These are phyloP conservation scores for Hafferia zeledoni DNA, from an alignment of 2,797 vertebrate species.

Conservation along the genomic window DNA sequence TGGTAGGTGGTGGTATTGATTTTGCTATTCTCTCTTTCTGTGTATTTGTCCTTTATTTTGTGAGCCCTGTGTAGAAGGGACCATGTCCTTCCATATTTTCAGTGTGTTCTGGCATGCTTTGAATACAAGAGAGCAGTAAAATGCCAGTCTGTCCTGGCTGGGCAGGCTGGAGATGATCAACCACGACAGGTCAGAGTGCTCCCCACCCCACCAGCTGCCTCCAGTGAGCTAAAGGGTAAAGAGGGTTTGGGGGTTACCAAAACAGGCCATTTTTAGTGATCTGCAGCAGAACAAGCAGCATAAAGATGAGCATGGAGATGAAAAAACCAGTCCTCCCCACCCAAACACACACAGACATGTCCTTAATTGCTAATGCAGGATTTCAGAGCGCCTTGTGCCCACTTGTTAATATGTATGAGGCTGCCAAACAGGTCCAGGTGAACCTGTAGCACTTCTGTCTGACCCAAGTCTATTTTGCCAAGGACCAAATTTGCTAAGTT, in stretches of 20 bases:
- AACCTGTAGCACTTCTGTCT: neutral
- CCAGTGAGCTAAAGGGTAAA: neutral
- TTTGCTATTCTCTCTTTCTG: neutral
- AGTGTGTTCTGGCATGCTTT: neutral
- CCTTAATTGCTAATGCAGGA: neutral
- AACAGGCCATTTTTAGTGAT: neutral
- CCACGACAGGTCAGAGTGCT: neutral
- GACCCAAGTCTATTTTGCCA: neutral
- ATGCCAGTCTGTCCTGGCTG: neutral
- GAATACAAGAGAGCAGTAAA: neutral
- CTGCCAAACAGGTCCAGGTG: constrained; percentile 11
- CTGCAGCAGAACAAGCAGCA: neutral
- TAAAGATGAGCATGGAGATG: neutral
- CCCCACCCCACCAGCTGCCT: neutral
- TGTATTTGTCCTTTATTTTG: constrained; percentile 17
- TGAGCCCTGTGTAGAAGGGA: neutral
- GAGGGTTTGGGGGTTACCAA: neutral
- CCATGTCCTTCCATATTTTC: neutral
- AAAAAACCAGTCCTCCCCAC: neutral
- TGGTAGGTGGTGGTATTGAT: neutral
- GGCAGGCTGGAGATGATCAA: neutral
- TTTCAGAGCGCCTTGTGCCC: neutral
- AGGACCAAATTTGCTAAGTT: neutral
- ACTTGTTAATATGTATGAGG: neutral
- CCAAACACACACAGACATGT: neutral